Evolutionary conservation across 2,797 vertebrate genomes (phyloP).

Genomic region (Onychomys arenicola): DNA sequence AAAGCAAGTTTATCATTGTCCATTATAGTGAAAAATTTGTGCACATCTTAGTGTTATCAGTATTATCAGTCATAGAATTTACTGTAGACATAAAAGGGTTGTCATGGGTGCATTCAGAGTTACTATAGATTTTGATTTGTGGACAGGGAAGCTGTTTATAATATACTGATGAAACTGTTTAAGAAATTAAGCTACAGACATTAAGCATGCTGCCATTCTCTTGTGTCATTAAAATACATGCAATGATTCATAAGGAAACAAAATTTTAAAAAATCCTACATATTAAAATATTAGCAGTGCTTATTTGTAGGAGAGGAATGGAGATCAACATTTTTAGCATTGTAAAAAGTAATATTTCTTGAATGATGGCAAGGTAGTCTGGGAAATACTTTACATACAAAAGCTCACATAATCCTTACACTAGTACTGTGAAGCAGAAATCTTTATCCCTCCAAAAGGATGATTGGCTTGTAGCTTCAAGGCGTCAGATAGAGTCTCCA

Average conservation of each 20-base stretch:
- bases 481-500: background rate
- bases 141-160: background rate
- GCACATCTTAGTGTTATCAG: background rate
- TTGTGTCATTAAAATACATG: background rate
- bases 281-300: background rate
- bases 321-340: background rate
- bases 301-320: background rate
- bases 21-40: conserved; percentile 11
- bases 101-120: background rate
- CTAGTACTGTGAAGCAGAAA: background rate
- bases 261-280: background rate
- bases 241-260: background rate
- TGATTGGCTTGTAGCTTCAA: background rate
- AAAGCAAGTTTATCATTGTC: background rate
- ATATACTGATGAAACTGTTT: background rate
- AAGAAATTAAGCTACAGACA: background rate
- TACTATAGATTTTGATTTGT: background rate
- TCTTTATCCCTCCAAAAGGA: background rate
- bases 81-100: background rate
- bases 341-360: background rate
- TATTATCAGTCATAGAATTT: background rate
- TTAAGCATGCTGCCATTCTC: background rate
- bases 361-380: background rate
- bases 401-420: background rate
- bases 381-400: background rate